These are phyloP conservation scores for Cottoperca gobio DNA, from an alignment of 2,797 vertebrate species.

Conservation along the genomic window DNA sequence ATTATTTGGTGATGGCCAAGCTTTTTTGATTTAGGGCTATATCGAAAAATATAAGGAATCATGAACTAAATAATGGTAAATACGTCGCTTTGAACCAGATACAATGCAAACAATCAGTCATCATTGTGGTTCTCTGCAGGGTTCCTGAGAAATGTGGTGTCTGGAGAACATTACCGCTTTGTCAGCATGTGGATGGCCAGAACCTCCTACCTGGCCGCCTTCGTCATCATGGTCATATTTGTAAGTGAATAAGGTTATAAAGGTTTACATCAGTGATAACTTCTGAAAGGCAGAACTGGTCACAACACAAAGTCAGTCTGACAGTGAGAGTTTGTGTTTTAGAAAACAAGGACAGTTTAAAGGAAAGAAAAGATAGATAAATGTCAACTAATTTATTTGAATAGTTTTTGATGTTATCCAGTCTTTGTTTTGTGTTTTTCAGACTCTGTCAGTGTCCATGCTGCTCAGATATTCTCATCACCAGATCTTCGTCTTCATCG, in stretches of 20 bases:
- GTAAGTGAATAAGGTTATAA: slow-evolving; percentile 80
- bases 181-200: slow-evolving; percentile 99
- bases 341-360: not conserved
- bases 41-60: too few species aligned
- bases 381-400: too few species aligned
- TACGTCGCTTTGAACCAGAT: too few species aligned
- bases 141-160: slow-evolving; percentile 96
- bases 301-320: too few species aligned
- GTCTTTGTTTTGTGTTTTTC: slow-evolving; percentile 49
- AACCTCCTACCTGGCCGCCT: slow-evolving; percentile 95
- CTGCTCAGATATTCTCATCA: slow-evolving; percentile 96
- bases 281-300: too few species aligned
- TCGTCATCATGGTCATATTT: slow-evolving; percentile 99
- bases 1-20: too few species aligned
- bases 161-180: slow-evolving; percentile 97
- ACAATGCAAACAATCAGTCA: too few species aligned
- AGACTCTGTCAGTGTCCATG: slow-evolving; percentile 98
- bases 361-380: too few species aligned
- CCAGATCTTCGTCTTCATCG: slow-evolving; percentile 99
- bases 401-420: not conserved
- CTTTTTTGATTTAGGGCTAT: too few species aligned
- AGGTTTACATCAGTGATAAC: too few species aligned
- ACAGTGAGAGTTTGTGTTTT: not conserved
- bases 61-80: too few species aligned
- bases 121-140: slow-evolving; percentile 79